phyloP scores from a whole-genome alignment of 2,797 vertebrate species.

The Hemitrygon akajei region DNA sequence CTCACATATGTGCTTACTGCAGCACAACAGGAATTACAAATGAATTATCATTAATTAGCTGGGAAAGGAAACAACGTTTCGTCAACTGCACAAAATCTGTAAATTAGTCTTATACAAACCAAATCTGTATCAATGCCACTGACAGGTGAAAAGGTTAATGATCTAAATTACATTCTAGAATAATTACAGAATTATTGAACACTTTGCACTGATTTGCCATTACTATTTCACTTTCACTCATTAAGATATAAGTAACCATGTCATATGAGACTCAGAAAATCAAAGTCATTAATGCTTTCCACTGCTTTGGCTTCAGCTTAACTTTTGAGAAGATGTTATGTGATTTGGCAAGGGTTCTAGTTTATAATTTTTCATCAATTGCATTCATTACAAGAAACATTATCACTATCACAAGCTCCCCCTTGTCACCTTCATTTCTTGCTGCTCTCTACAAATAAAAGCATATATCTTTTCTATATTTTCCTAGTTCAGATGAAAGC shows the following conservation, averaged over 20 bases:
- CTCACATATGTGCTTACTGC: neutral
- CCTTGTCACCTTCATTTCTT: too few species aligned
- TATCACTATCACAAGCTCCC: neutral
- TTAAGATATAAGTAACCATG: neutral
- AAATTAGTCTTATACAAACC: constrained; percentile 3
- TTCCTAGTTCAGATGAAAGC: too few species aligned
- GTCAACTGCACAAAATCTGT: constrained; percentile 21
- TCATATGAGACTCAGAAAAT: neutral
- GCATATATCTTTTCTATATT: too few species aligned
- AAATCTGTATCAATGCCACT: constrained; percentile 17
- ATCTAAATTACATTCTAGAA: constrained; percentile 12
- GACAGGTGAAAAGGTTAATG: constrained; percentile 24
- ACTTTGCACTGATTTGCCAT: neutral
- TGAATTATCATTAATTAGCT: constrained; percentile 31
- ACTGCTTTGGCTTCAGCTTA: neutral
- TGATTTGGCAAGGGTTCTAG: neutral
- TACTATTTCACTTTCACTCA: neutral
- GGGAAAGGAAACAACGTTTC: constrained; percentile 4
- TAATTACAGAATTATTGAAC: constrained; percentile 20
- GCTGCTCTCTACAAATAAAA: too few species aligned
- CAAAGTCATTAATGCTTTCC: neutral
- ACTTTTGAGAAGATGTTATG: neutral
- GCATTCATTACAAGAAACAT: neutral
- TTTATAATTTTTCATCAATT: neutral
- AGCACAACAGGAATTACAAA: constrained; percentile 12